Evolutionary conservation across 2,113 vertebrate species (phyloP).

Genomic region (Anolis sagrei): DNA sequence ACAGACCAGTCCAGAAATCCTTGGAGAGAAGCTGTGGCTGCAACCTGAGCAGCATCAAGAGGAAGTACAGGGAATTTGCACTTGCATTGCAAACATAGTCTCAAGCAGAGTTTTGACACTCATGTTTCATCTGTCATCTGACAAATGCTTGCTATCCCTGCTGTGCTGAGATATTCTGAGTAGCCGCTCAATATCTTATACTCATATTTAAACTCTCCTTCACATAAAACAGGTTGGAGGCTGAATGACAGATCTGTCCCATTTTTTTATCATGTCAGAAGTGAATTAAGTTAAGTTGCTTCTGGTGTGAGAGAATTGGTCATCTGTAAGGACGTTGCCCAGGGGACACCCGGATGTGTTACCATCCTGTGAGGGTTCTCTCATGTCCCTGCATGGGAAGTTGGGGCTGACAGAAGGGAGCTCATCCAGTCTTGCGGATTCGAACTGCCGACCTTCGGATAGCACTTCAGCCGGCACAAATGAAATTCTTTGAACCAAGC

Average conservation of each 20-base stretch:
- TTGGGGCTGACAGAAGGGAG: no score
- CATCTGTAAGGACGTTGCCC: no score
- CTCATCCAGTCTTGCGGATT: no score
- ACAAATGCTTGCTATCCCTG: not conserved
- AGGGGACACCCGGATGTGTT: no score
- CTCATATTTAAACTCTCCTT: not conserved
- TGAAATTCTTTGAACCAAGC: not conserved
- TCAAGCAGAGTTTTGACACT: not conserved
- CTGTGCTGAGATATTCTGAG: not conserved
- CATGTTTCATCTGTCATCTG: not conserved
- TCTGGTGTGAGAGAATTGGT: no score
- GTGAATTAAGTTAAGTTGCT: no score
- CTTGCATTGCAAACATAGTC: not conserved
- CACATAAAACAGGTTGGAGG: not conserved
- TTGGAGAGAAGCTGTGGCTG: not conserved
- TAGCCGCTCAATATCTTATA: not conserved
- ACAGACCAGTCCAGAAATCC: not conserved
- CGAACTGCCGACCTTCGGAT: no score
- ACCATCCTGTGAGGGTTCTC: no score
- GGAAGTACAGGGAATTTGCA: not conserved
- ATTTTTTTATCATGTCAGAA: no score
- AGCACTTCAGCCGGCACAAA: no score
- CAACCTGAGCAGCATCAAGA: not conserved
- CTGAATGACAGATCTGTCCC: no score
- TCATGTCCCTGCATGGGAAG: no score